These are phyloP conservation scores for Dermatemys mawii DNA, from an alignment of 2,113 vertebrate genomes.

Conservation along the genomic window DNA sequence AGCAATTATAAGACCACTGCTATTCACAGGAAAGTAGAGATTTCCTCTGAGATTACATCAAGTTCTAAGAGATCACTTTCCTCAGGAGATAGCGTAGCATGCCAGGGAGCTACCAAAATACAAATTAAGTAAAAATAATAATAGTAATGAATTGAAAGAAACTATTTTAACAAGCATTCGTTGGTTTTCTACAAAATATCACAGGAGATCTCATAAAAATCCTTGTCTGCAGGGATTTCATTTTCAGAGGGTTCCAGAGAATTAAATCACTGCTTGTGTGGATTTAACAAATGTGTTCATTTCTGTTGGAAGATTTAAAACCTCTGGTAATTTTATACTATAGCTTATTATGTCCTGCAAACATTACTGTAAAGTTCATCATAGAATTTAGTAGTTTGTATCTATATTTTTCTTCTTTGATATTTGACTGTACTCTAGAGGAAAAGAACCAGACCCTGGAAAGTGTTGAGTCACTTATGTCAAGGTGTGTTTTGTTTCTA, in stretches of 20 bases:
- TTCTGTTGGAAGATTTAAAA: slow-evolving; percentile 9
- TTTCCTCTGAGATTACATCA: slow-evolving; percentile 57
- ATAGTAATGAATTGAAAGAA: not conserved
- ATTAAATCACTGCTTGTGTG: not conserved
- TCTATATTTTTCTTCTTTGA: not conserved
- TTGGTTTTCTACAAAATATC: not conserved
- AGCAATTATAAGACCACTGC: slow-evolving; percentile 58
- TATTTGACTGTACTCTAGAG: slow-evolving; percentile 1
- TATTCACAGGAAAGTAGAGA: not conserved
- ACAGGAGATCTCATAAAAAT: not conserved
- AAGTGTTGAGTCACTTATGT: not conserved
- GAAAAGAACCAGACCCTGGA: not conserved
- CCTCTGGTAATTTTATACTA: slow-evolving; percentile 16
- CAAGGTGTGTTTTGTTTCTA: not conserved
- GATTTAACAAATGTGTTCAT: not conserved
- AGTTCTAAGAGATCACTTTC: slow-evolving; percentile 57
- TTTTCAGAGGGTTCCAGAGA: not conserved
- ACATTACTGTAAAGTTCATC: not conserved
- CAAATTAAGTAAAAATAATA: not conserved
- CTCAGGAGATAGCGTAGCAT: slow-evolving; percentile 32
- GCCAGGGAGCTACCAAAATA: not conserved
- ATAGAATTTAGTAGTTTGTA: not conserved
- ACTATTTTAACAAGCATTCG: not conserved
- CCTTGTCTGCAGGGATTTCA: not conserved
- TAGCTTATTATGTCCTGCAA: slow-evolving; percentile 23